Evolutionary conservation across 2,888 invertebrate species (phyloP), one percentile per base, ranked within the genome.

Genomic region (Eueremaeus valkanovi): DNA sequence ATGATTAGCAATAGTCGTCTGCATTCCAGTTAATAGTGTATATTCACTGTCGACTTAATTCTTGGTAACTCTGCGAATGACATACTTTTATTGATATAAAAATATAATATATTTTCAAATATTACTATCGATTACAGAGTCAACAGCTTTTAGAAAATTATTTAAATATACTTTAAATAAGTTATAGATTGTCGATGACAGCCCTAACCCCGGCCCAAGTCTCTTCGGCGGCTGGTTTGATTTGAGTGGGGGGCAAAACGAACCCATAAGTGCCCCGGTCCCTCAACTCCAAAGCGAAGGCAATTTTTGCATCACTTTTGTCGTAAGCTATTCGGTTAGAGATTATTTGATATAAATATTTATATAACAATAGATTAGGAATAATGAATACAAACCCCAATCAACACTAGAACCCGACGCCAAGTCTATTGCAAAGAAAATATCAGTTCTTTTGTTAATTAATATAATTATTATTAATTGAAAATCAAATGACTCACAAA

Each of bases 221-320:
- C 74, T 80, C 80, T n/a, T 74, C 72, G 1, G 74, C 77, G 5
- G 80, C 78, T 16, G 80, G 80, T 6, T 79, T 61, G 74, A 80
- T 80, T 66, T 79, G 79, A 13, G 75, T 55, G 27, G 76, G 40
- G 3, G 80, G 80, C 0, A 80, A 77, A 16, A 79, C 74, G 55
- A 80, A 80, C 27, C 80, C 80, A 58, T 79, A 79, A 13, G 42
- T 55, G 0, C 80, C 80, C 21, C 75, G 74, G 72, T 80, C 80
- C 2, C 80, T 49, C 16, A 80, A 75, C 72, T 80, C 80, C 18
- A 79, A 61, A 11, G 79, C 78, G 45, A 78, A 80, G 21, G 79
- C 73, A 68, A 79, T 78, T 33, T 77, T 78, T 13, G 78, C 76
- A 0, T 73, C 74, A 16, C 78, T 76, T 18, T 27, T 63, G 33